Evolutionary conservation across 2,113 vertebrate species (phyloP).

Genomic region (Empidonax traillii): DNA sequence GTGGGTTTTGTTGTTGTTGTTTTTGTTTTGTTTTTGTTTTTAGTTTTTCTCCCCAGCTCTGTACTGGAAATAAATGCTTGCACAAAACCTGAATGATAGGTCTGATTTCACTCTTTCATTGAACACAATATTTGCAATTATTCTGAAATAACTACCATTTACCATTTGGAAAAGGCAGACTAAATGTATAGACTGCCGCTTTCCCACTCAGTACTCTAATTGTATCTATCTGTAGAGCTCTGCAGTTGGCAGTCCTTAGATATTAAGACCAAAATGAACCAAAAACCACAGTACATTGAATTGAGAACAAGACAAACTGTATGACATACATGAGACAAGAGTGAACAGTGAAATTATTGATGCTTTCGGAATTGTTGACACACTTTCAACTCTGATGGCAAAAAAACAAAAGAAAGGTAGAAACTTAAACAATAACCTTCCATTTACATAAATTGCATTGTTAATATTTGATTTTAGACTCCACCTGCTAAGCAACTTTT

Average conservation of each 20-base stretch:
- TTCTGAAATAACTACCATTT: background rate
- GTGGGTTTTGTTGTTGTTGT: too few species aligned
- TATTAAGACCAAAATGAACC: background rate
- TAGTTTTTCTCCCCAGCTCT: accelerated
- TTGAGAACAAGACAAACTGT: background rate
- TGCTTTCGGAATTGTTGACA: background rate
- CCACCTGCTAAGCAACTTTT: background rate
- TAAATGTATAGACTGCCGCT: background rate
- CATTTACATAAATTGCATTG: background rate
- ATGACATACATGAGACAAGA: background rate
- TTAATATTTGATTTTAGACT: background rate
- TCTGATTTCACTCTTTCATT: background rate
- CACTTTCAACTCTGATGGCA: background rate
- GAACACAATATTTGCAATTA: background rate
- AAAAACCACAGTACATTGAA: background rate
- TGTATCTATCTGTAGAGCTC: background rate
- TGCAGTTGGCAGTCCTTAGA: background rate
- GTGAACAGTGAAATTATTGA: background rate
- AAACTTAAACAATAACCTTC: background rate
- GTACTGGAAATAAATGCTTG: background rate
- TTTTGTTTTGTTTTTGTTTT: too few species aligned
- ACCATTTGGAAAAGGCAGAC: background rate
- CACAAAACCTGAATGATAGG: background rate
- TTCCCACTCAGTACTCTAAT: background rate
- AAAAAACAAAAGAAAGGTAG: background rate